phyloP scores from a whole-genome alignment of 2,113 vertebrate genomes.

The Zosterops hypoxanthus region DNA sequence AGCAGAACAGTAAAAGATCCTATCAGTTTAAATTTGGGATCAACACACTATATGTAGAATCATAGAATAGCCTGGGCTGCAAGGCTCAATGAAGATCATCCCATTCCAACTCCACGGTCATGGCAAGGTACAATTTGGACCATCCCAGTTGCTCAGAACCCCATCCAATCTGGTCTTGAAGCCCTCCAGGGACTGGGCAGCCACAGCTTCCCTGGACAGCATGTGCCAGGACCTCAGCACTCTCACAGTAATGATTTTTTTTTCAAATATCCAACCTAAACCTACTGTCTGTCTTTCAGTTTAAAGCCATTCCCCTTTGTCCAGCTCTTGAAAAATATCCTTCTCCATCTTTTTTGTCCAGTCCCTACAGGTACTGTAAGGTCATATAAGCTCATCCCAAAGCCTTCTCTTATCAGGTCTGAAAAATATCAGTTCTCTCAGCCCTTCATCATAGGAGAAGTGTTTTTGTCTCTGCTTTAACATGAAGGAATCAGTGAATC shows the following conservation, averaged over 20 bases:
- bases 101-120: not conserved
- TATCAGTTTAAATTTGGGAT: not conserved
- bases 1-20: accelerated
- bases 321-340: not conserved
- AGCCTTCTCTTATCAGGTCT: not conserved
- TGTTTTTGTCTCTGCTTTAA: not conserved
- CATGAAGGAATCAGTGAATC: not conserved
- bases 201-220: not conserved
- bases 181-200: not conserved
- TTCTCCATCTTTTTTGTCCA: not conserved
- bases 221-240: not conserved
- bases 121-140: not conserved
- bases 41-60: accelerated
- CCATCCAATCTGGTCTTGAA: not conserved
- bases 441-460: not conserved
- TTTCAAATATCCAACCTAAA: not conserved
- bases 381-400: not conserved
- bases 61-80: too few species aligned
- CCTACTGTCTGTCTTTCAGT: not conserved
- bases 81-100: not conserved
- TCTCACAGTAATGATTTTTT: not conserved
- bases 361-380: not conserved
- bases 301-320: not conserved
- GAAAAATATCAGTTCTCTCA: not conserved
- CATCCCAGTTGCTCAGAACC: not conserved